These are phyloP conservation scores for Microtus ochrogaster DNA, from an alignment of 2,113 vertebrate species.

Conservation along the genomic window DNA sequence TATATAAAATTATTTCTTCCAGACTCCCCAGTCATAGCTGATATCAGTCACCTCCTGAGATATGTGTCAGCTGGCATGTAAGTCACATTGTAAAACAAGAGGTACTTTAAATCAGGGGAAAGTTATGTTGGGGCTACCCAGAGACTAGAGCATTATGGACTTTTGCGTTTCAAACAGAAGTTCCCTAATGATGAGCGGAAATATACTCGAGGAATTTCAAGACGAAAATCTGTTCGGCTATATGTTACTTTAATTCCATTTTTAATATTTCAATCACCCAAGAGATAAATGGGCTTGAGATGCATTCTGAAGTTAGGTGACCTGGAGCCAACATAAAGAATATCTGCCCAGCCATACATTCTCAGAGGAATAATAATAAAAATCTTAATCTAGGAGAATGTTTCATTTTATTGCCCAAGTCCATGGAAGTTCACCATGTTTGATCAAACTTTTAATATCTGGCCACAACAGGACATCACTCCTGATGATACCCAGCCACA, in stretches of 20 bases:
- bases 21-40: slow-evolving; percentile 30
- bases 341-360: slow-evolving; percentile 52
- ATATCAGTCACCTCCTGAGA: slow-evolving; percentile 50
- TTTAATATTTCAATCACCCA: slow-evolving; percentile 66
- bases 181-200: background rate
- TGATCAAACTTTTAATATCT: slow-evolving; percentile 78
- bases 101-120: slow-evolving; percentile 36
- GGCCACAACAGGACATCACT: slow-evolving; percentile 73
- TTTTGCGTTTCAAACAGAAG: slow-evolving; percentile 61
- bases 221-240: slow-evolving; percentile 28
- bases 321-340: slow-evolving; percentile 69
- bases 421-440: slow-evolving; percentile 59
- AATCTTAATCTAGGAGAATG: slow-evolving; percentile 63
- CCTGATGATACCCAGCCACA: slow-evolving; percentile 71
- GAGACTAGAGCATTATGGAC: slow-evolving; percentile 34
- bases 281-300: slow-evolving; percentile 69
- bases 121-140: slow-evolving; percentile 41
- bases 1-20: slow-evolving; percentile 60
- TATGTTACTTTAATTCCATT: slow-evolving; percentile 62
- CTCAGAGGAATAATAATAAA: slow-evolving; percentile 70
- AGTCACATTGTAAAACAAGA: slow-evolving; percentile 46
- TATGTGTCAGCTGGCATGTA: slow-evolving; percentile 43
- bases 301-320: slow-evolving; percentile 58
- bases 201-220: slow-evolving; percentile 25
- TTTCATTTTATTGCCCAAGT: slow-evolving; percentile 71